Evolutionary conservation across 2,888 invertebrate genomes (phyloP).

Genomic region (Rhagium mordax): DNA sequence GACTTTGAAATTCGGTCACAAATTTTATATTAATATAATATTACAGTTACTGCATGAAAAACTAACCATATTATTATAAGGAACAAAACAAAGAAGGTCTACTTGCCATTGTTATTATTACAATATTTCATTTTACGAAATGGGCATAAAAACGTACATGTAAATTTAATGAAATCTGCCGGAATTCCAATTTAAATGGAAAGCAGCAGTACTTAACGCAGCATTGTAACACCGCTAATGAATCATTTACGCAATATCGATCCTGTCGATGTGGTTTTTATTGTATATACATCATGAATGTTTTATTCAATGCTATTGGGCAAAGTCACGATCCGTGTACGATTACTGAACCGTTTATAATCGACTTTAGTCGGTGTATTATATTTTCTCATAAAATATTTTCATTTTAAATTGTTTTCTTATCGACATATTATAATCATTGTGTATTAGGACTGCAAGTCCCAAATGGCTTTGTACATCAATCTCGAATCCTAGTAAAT

Average conservation of each 20-base stretch:
- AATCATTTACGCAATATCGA: constrained; percentile 35
- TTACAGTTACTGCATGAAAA: background rate
- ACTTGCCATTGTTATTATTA: background rate
- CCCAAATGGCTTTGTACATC: too few species aligned
- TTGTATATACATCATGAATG: constrained; percentile 2
- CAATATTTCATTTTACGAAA: background rate
- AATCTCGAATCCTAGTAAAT: too few species aligned
- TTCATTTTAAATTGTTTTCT: background rate
- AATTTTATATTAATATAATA: too few species aligned
- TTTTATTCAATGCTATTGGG: constrained; percentile 1
- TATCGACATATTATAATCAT: background rate
- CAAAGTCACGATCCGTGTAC: background rate
- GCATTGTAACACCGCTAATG: constrained; percentile 37
- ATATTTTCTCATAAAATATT: constrained; percentile 1
- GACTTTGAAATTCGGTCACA: too few species aligned
- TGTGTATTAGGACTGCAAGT: background rate
- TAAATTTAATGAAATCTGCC: constrained; percentile 15
- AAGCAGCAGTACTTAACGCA: constrained; percentile 28
- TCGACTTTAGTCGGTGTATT: background rate
- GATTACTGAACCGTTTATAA: constrained; percentile 4
- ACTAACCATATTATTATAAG: background rate
- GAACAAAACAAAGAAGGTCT: background rate
- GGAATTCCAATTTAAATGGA: constrained; percentile 27
- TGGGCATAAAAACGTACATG: constrained; percentile 1
- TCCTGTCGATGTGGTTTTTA: constrained; percentile 25